Evolutionary conservation across 2,113 vertebrate species (phyloP).

Genomic region (Bufo gargarizans): DNA sequence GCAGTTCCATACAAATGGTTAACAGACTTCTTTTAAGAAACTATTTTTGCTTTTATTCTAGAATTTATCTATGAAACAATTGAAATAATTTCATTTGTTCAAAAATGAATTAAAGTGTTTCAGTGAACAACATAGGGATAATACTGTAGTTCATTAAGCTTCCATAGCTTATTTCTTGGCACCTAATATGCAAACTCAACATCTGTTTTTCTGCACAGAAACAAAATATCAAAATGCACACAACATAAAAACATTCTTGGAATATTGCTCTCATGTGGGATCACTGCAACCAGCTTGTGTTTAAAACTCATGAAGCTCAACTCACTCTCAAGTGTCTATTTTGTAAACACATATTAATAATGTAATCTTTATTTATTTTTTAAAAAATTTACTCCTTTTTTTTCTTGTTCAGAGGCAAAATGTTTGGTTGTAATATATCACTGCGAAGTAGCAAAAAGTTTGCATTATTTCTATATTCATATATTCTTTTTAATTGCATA

Average conservation of each 20-base stretch:
- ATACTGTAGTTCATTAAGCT: conserved; percentile 18
- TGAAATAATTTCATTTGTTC: not conserved
- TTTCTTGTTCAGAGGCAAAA: not conserved
- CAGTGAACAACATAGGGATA: not conserved
- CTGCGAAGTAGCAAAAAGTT: not conserved
- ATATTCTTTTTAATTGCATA: not conserved
- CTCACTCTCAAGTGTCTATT: not conserved
- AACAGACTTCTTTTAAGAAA: no score
- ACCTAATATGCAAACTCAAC: conserved; percentile 14
- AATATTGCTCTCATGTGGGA: conserved; percentile 34
- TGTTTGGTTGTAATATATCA: not conserved
- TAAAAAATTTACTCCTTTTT: not conserved
- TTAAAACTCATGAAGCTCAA: conserved; percentile 9
- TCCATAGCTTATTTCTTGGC: conserved; percentile 22
- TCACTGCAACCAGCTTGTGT: not conserved
- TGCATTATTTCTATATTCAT: not conserved
- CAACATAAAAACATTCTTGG: conserved; percentile 11
- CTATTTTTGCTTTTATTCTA: not conserved
- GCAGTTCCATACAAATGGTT: no score
- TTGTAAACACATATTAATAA: not conserved
- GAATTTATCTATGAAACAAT: not conserved
- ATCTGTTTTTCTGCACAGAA: conserved; percentile 32
- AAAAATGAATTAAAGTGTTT: not conserved
- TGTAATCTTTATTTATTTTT: not conserved
- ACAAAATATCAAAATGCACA: conserved; percentile 29